Evolutionary conservation across 2,113 vertebrate genomes (phyloP).

Genomic region (Ptilorrhoa leucosticta): DNA sequence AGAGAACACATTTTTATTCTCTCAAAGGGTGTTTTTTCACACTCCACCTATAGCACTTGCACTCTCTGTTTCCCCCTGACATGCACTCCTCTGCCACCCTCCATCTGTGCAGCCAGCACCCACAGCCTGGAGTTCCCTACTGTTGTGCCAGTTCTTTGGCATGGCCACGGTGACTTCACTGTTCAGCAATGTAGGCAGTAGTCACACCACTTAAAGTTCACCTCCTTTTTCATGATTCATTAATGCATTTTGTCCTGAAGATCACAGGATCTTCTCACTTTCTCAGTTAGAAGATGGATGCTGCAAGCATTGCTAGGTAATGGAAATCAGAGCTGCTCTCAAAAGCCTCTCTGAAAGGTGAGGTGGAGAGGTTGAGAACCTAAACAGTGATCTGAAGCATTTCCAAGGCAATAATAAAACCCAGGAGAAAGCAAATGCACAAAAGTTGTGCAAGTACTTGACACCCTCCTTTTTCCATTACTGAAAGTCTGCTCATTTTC

Average conservation of each 20-base stretch:
- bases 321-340: not conserved
- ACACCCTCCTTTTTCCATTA: not conserved
- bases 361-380: not conserved
- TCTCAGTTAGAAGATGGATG: not conserved
- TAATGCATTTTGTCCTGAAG: not conserved
- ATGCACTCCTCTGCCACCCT: not conserved
- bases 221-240: not conserved
- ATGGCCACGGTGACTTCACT: not conserved
- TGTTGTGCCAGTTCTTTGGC: not conserved
- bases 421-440: not conserved
- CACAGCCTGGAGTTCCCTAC: not conserved
- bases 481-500: slow-evolving; percentile 38
- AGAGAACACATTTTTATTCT: not conserved
- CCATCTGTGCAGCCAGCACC: not conserved
- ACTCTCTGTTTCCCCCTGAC: not conserved
- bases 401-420: not conserved
- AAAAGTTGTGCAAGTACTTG: not conserved
- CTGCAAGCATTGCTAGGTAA: not conserved
- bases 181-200: not conserved
- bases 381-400: not conserved
- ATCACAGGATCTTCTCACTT: not conserved
- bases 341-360: not conserved
- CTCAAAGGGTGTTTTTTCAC: not conserved
- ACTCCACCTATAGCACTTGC: not conserved
- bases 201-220: not conserved